phyloP scores from a whole-genome alignment of 2,113 vertebrate genomes.

The Gopherus flavomarginatus region DNA sequence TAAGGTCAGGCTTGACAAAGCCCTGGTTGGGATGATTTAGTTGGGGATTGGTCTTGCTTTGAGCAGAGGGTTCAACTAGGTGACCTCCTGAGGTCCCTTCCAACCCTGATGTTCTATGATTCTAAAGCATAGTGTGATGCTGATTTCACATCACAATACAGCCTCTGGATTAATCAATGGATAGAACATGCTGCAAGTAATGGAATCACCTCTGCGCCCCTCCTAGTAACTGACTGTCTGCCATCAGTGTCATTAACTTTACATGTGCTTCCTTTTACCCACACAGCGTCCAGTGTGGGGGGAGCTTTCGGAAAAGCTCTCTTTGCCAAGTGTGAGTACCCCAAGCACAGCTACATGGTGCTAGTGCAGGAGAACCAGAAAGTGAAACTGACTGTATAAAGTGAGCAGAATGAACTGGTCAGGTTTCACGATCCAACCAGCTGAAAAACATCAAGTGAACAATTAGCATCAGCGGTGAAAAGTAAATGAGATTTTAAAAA shows the following conservation, averaged over 20 bases:
- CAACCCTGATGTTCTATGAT: too few species aligned
- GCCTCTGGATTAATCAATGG: neutral
- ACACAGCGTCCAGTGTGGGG: neutral
- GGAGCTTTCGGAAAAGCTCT: neutral
- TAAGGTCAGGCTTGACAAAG: too few species aligned
- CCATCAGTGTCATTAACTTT: neutral
- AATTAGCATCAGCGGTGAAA: neutral
- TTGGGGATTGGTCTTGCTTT: too few species aligned
- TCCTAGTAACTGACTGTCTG: accelerated
- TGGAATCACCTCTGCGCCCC: accelerated
- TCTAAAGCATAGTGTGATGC: accelerated
- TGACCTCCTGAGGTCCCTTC: too few species aligned
- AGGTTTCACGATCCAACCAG: too few species aligned
- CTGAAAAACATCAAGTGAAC: accelerated
- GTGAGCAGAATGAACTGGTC: neutral
- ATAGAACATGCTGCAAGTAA: neutral
- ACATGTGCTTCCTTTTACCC: neutral
- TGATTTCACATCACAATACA: accelerated
- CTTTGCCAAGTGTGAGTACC: accelerated
- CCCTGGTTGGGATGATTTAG: too few species aligned
- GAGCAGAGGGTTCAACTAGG: too few species aligned
- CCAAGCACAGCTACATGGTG: accelerated
- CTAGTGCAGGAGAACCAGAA: neutral
- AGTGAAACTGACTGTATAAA: neutral
- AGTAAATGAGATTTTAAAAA: neutral